phyloP scores from a whole-genome alignment of 2,797 vertebrate genomes.

The Silurus aristotelis region DNA sequence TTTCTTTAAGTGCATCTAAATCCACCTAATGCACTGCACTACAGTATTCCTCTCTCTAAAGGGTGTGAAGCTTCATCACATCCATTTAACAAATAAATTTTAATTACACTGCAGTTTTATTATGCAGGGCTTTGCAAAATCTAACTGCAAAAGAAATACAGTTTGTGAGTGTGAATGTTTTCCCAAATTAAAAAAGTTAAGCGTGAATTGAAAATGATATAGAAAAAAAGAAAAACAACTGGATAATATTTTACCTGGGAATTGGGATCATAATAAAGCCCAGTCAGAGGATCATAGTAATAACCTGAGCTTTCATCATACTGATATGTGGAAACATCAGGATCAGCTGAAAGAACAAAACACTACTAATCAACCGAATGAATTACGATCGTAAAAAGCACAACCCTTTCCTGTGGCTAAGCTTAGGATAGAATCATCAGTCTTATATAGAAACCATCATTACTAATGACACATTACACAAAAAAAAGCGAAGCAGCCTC shows the following conservation, averaged over 20 bases:
- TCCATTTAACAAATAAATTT: background rate
- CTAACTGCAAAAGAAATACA: background rate
- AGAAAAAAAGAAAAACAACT: background rate
- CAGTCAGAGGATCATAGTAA: constrained; percentile 89
- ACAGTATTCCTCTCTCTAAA: background rate
- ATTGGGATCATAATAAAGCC: constrained; percentile 89
- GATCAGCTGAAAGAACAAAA: constrained; percentile 75
- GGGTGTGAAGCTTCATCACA: background rate
- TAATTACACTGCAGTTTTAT: background rate
- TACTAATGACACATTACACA: background rate
- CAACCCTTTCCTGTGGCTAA: background rate
- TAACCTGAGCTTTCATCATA: constrained; percentile 89
- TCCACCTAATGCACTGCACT: background rate
- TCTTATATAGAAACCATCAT: background rate
- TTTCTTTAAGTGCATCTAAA: background rate
- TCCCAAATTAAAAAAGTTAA: background rate
- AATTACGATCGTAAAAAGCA: background rate
- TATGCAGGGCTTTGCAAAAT: background rate
- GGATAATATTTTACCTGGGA: constrained; percentile 77
- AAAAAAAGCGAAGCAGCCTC: background rate
- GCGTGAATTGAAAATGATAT: background rate
- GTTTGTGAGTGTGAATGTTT: too few species aligned
- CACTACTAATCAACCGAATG: background rate
- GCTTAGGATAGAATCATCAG: background rate
- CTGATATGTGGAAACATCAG: constrained; percentile 89